Evolutionary conservation across 2,113 vertebrate genomes (phyloP), one percentile per base, ranked within the genome.

Genomic region (Plectropomus leopardus): DNA sequence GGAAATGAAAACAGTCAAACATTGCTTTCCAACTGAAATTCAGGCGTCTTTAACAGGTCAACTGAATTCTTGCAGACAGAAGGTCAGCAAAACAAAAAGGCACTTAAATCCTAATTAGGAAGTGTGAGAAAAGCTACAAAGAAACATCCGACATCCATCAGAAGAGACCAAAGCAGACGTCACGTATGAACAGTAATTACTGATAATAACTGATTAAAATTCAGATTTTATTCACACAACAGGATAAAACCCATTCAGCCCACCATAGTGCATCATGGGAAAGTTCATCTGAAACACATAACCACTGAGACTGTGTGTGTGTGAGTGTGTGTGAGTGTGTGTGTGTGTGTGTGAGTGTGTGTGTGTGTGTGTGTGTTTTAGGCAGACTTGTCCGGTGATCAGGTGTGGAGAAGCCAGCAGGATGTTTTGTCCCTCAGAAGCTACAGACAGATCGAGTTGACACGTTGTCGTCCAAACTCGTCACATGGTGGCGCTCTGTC

Each of bases 331-430:
- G 8, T 73, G 11, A 55, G 36, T 28, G 9, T 30, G 53, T 69
- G 26, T 55, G 59, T 60, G 48, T 69, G 42, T 63, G 26, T 34
- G 66, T 71, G 61, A 78, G n/a, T 63, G 16, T 77, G 55, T 73
- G 61, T 64, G 23, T 36, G 53, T 51, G 16, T 69, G 55, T 36
- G 45, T 57, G 47, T n/a, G n/a, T n/a, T 45, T 53, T 13, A 59
- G 23, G 40, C 45, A 69, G 23, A 70, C 34, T 55, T 65, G 58
- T 83, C 15, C 9, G 17, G 78, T 50, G 61, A 59, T 9, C 51
- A 80, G 76, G 53, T 70, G 74, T 45, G 57, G 76, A 40, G 54
- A 82, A 76, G 74, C 66, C 67, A 72, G 78, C 74, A 45, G 84
- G 66, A 67, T 83, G 76, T 40, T 84, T 53, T 78, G 65, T 76